Percentiles rank a stretch among this genome's conserved stretches.
These are phyloP conservation scores for Emydura subglobosa DNA, from an alignment of 2,113 vertebrate genomes.

Conservation along the genomic window DNA sequence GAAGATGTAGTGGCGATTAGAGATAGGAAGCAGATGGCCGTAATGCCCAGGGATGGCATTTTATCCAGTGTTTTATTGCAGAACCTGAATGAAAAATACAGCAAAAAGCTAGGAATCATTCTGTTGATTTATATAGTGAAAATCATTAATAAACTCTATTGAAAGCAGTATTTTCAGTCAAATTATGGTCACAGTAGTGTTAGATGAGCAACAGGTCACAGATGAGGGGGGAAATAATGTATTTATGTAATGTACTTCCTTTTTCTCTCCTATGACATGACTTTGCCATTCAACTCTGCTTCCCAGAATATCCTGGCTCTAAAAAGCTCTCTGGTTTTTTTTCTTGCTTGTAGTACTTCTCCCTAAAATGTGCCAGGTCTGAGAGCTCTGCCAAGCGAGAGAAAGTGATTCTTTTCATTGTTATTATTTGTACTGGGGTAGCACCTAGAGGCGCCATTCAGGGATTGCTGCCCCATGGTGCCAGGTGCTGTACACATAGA, in stretches of 20 bases:
- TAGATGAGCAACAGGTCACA: neutral
- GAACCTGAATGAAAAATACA: constrained; percentile 64
- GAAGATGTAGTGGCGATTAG: constrained; percentile 52
- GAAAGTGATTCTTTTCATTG: neutral
- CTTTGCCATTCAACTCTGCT: neutral
- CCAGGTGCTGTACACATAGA: neutral
- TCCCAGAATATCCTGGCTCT: neutral
- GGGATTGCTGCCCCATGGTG: neutral
- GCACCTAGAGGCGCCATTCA: neutral
- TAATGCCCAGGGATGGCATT: constrained; percentile 50
- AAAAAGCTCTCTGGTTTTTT: neutral
- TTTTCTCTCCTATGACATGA: neutral
- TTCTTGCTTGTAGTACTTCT: neutral
- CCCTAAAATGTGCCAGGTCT: neutral
- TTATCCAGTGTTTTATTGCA: constrained; percentile 8
- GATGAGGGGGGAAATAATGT: neutral
- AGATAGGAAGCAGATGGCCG: constrained; percentile 49
- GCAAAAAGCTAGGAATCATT: neutral
- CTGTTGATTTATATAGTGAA: neutral
- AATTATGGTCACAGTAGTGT: neutral
- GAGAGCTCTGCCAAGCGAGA: neutral
- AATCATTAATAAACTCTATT: neutral
- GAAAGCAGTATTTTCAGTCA: neutral
- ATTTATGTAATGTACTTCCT: neutral
- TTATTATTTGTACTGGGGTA: neutral